These are phyloP conservation scores for Camponotus vicinus DNA, from an alignment of 1,140 invertebrate genomes.

Conservation along the genomic window DNA sequence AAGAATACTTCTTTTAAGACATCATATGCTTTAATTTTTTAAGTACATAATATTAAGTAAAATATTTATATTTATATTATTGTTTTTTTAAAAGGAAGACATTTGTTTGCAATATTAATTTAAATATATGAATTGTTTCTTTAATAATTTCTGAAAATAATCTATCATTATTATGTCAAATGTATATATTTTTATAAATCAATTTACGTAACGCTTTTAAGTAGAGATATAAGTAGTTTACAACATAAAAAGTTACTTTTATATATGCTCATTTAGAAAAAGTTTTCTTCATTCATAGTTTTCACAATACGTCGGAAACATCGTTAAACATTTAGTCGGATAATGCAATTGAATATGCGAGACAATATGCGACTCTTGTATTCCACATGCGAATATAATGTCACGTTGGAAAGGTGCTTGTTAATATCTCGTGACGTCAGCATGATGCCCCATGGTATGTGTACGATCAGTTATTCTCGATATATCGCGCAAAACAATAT, in stretches of 20 bases:
- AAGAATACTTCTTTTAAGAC: neutral
- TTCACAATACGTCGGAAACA: slow-evolving; percentile 80
- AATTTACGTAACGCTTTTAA: neutral
- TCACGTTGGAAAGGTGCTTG: slow-evolving; percentile 56
- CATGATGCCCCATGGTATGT: slow-evolving; percentile 77
- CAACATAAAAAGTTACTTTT: neutral
- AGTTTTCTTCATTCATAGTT: slow-evolving; percentile 77
- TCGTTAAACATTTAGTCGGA: slow-evolving; percentile 77
- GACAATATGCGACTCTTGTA: slow-evolving; percentile 26
- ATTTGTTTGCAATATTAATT: slow-evolving; percentile 3
- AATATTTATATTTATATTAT: neutral
- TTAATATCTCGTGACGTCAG: slow-evolving; percentile 74
- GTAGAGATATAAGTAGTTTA: neutral
- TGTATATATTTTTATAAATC: neutral
- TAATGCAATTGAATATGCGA: slow-evolving; percentile 60
- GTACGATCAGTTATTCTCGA: slow-evolving; percentile 38
- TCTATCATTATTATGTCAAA: slow-evolving; percentile 9
- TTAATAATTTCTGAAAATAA: neutral
- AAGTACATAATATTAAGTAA: slow-evolving; percentile 17
- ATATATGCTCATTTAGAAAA: slow-evolving; percentile 14
- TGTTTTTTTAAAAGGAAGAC: neutral
- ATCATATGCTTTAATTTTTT: neutral
- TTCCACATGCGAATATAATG: slow-evolving; percentile 40
- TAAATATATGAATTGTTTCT: neutral
- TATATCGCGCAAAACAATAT: slow-evolving; percentile 19